Conservation (phyloP, 2,888 invertebrate species). For the Meteorus colon region DNA sequence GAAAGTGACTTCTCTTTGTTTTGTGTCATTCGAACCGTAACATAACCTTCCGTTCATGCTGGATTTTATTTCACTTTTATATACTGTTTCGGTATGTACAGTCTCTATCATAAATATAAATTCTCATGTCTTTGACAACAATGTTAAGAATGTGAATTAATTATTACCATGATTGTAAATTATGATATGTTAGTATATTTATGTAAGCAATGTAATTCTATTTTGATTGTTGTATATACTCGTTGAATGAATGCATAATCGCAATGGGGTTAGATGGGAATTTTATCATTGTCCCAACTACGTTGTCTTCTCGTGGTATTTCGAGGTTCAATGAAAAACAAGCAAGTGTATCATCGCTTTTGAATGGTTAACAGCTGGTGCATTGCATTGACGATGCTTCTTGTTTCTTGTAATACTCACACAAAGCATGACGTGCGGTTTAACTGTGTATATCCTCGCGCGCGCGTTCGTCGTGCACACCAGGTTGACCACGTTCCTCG, state of each 20-base stretch:
- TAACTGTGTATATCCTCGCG: not conserved
- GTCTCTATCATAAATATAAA: slow-evolving; percentile 5
- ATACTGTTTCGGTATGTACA: not conserved
- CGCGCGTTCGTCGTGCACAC: slow-evolving; percentile 20
- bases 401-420: slow-evolving; percentile 54
- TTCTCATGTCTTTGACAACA: not conserved
- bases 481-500: slow-evolving; percentile 42
- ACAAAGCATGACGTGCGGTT: slow-evolving; percentile 52
- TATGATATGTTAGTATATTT: not conserved
- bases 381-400: slow-evolving; percentile 54
- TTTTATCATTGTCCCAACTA: not conserved
- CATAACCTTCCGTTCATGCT: slow-evolving; percentile 56
- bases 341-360: slow-evolving; percentile 39
- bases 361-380: slow-evolving; percentile 47
- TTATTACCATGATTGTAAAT: not conserved
- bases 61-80: slow-evolving; percentile 51
- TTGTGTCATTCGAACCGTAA: slow-evolving; percentile 56
- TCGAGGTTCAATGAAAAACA: slow-evolving; percentile 1
- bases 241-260: not conserved
- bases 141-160: not conserved
- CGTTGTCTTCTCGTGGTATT: not conserved
- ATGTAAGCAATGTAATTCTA: not conserved
- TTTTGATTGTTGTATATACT: not conserved
- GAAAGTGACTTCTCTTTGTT: slow-evolving; percentile 52
- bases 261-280: not conserved